phyloP scores from a whole-genome alignment of 2,888 invertebrate species.

The Isoperla grammatica region DNA sequence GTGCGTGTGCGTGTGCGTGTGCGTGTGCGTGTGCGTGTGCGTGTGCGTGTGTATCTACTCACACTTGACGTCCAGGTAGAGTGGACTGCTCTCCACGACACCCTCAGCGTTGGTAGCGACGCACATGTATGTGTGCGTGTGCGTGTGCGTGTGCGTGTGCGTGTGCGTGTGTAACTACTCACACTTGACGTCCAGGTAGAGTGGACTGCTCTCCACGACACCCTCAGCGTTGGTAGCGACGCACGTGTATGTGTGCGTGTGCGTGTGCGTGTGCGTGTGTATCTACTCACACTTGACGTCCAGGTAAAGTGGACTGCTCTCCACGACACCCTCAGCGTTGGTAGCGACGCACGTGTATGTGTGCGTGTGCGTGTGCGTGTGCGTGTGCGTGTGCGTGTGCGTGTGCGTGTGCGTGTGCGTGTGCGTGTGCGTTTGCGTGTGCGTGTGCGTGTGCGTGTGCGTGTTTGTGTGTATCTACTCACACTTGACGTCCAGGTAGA shows the following conservation, averaged over 20 bases:
- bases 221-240: constrained; percentile 45
- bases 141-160: too few species aligned
- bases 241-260: constrained; percentile 45
- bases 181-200: constrained; percentile 46
- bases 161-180: too few species aligned
- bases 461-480: constrained; percentile 33
- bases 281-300: constrained; percentile 45
- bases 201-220: constrained; percentile 45
- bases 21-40: not conserved
- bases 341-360: too few species aligned
- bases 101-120: constrained; percentile 45
- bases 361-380: too few species aligned
- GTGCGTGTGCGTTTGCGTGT: too few species aligned
- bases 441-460: too few species aligned
- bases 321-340: constrained; percentile 45
- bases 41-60: too few species aligned
- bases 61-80: constrained; percentile 46
- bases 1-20: not conserved
- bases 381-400: too few species aligned
- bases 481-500: constrained; percentile 46
- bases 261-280: too few species aligned
- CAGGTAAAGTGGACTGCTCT: constrained; percentile 45
- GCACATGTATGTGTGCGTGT: constrained; percentile 45
- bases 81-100: constrained; percentile 45
- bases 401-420: too few species aligned